Conservation (phyloP, 2,888 invertebrate species). For the Temnothorax ravouxi region DNA sequence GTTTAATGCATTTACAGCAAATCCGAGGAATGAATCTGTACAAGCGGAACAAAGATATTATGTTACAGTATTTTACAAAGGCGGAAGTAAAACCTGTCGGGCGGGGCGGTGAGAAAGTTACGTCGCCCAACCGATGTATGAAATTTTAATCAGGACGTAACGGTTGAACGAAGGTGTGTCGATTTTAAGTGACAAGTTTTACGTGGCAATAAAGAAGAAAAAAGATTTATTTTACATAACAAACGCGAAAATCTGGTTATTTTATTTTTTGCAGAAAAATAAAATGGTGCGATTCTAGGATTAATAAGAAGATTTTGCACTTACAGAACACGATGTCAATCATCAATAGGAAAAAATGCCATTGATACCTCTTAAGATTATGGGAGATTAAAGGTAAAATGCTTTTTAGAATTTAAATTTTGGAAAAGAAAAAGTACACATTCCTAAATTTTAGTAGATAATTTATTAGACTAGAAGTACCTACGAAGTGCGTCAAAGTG, state of each 20-base stretch:
- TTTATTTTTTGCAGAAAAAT: constrained; percentile 1
- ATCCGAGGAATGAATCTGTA: constrained; percentile 5
- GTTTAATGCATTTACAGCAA: background rate
- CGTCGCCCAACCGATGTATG: constrained; percentile 22
- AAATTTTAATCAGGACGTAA: constrained; percentile 50
- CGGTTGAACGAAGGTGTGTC: constrained; percentile 43
- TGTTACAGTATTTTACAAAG: constrained; percentile 38
- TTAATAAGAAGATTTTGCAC: background rate
- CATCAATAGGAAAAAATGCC: background rate
- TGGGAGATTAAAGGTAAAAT: background rate
- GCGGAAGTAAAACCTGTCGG: constrained; percentile 39
- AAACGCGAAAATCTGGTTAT: constrained; percentile 30
- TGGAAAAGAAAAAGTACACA: background rate
- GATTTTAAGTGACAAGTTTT: constrained; percentile 35
- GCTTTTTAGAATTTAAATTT: background rate
- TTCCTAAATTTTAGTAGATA: background rate
- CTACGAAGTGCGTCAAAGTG: no score
- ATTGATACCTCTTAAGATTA: background rate
- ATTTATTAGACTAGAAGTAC: background rate
- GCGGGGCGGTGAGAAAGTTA: constrained; percentile 43
- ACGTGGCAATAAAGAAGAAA: background rate
- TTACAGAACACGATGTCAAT: background rate
- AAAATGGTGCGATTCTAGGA: background rate
- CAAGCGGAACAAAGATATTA: constrained; percentile 30
- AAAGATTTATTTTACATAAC: constrained; percentile 36